A percentile compares a stretch with the other conserved stretches of the same genome.
Evolutionary conservation across 2,888 invertebrate genomes (phyloP).

Genomic region (Cartodere bifasciata): DNA sequence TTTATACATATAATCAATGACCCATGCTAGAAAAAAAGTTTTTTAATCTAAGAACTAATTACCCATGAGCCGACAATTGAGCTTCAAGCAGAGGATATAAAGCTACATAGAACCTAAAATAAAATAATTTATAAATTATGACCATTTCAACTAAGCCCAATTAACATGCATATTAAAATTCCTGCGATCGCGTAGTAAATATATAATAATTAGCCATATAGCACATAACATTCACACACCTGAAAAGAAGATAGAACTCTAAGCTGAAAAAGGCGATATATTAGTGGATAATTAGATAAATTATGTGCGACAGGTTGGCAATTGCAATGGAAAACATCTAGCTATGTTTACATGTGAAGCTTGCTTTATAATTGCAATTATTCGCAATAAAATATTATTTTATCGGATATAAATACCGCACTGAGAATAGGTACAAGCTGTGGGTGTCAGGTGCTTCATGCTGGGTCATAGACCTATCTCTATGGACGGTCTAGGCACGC

Average conservation of each 20-base stretch:
- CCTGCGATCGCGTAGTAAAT: no score
- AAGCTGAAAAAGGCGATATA: slow-evolving; percentile 14
- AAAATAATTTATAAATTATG: no score
- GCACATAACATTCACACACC: no score
- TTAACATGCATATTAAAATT: no score
- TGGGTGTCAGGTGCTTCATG: slow-evolving; percentile 35
- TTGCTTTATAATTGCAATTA: slow-evolving; percentile 32
- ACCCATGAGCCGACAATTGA: no score
- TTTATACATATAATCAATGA: no score
- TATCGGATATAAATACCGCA: slow-evolving; percentile 34
- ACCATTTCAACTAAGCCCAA: no score
- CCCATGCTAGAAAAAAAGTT: no score
- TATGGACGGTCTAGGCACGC: slow-evolving; percentile 21
- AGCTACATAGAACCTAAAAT: no score
- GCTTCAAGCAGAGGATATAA: no score
- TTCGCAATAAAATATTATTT: slow-evolving; percentile 35
- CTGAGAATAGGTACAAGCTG: slow-evolving; percentile 27
- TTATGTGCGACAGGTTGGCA: slow-evolving; percentile 18
- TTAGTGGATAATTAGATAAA: slow-evolving; percentile 21
- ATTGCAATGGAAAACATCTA: slow-evolving; percentile 16
- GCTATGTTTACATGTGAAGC: slow-evolving; percentile 26
- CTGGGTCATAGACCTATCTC: slow-evolving; percentile 33
- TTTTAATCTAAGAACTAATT: no score
- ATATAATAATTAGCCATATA: slow-evolving; percentile 13
- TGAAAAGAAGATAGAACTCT: no score